phyloP scores from a whole-genome alignment of 2,888 invertebrate species.

The Melanophora roralis region DNA sequence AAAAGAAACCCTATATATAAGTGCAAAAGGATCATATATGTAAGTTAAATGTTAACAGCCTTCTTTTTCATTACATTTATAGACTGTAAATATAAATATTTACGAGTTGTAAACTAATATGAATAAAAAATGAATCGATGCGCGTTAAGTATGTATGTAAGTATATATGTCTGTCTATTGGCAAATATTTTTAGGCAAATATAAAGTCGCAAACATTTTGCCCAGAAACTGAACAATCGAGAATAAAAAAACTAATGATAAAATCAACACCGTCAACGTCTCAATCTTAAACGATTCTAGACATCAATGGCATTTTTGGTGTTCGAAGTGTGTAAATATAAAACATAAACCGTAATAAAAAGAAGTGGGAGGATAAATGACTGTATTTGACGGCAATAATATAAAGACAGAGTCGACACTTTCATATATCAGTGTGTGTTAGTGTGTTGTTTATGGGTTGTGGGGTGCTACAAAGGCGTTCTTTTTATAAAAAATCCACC shows the following conservation, averaged over 20 bases:
- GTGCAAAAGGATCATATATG: no score
- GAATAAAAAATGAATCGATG: no score
- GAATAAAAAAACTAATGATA: constrained; percentile 5
- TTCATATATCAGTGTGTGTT: not conserved
- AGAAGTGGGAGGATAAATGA: constrained; percentile 45
- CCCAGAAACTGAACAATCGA: not conserved
- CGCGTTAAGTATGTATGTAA: no score
- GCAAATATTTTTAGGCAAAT: no score
- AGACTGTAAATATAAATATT: no score
- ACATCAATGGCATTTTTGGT: constrained; percentile 25
- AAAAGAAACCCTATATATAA: no score
- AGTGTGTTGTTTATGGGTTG: not conserved
- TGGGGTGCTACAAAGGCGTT: not conserved
- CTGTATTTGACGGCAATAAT: constrained; percentile 44
- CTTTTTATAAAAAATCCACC: constrained; percentile 36
- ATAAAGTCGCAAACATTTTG: no score
- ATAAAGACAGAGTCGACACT: not conserved
- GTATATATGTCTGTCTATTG: no score
- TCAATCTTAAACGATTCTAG: constrained; percentile 24
- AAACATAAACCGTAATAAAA: constrained; percentile 42
- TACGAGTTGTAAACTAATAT: no score
- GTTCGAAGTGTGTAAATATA: constrained; percentile 27
- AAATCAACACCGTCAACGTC: constrained; percentile 18
- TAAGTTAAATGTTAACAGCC: no score
- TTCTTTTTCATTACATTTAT: no score